These are phyloP conservation scores for Euproctis similis DNA, from an alignment of 2,888 invertebrate species.

Conservation along the genomic window DNA sequence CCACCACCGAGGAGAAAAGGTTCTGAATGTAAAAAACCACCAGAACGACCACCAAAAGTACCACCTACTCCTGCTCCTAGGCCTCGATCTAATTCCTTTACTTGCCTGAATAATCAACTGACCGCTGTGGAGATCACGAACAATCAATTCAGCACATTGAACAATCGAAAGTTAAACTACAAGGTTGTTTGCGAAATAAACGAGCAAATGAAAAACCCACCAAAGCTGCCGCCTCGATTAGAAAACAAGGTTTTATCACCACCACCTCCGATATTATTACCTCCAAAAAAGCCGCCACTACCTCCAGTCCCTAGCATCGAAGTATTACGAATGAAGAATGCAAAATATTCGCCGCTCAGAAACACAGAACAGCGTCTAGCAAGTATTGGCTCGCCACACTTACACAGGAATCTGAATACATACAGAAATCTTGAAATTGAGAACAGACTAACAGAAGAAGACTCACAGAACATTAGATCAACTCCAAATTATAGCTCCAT, in stretches of 20 bases:
- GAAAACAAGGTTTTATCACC: slow-evolving; percentile 55
- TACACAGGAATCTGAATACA: slow-evolving; percentile 75
- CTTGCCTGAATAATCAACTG: slow-evolving; percentile 59
- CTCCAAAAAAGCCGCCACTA: slow-evolving; percentile 83
- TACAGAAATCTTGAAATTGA: slow-evolving; percentile 76
- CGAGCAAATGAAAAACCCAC: slow-evolving; percentile 57
- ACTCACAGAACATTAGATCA: slow-evolving; percentile 38
- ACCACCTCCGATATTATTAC: slow-evolving; percentile 73
- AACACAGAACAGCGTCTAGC: slow-evolving; percentile 72
- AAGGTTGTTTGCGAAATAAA: slow-evolving; percentile 65
- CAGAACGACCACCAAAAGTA: slow-evolving; percentile 81
- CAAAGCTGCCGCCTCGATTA: slow-evolving; percentile 71
- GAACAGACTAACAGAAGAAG: slow-evolving; percentile 52
- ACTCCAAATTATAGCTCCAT: slow-evolving; percentile 56
- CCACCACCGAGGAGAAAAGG: slow-evolving; percentile 79
- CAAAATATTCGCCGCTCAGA: slow-evolving; percentile 60
- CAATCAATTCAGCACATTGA: slow-evolving; percentile 64
- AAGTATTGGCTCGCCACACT: slow-evolving; percentile 79
- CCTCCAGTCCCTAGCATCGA: slow-evolving; percentile 82
- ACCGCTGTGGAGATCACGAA: slow-evolving; percentile 58
- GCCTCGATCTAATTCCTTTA: slow-evolving; percentile 76
- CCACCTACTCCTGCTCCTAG: slow-evolving; percentile 66
- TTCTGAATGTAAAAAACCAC: slow-evolving; percentile 74
- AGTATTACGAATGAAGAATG: slow-evolving; percentile 74
- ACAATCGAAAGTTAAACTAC: slow-evolving; percentile 62